A percentile compares a stretch with the other conserved stretches of the same genome.
phyloP scores from a whole-genome alignment of 2,888 invertebrate genomes.

The Drosophila macrospina region DNA sequence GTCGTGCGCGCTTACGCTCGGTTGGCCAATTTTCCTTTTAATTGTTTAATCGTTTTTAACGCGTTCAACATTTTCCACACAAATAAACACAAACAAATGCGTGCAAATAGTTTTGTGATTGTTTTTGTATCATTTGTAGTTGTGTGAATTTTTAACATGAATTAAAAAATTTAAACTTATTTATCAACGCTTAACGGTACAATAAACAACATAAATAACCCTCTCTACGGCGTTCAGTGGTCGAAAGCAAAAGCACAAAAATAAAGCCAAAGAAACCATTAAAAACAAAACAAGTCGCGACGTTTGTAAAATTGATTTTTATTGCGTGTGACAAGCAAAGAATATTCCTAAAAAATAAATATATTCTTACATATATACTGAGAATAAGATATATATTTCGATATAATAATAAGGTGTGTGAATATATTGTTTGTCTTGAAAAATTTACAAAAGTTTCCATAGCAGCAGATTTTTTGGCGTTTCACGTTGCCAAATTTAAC shows the following conservation, averaged over 20 bases:
- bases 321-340: constrained; percentile 57
- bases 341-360: constrained; percentile 34
- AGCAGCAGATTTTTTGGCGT: constrained; percentile 8
- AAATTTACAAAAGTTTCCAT: constrained; percentile 20
- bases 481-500: constrained; percentile 23
- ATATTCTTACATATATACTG: constrained; percentile 29
- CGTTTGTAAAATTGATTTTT: constrained; percentile 77
- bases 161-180: constrained; percentile 6
- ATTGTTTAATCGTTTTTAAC: constrained; percentile 43
- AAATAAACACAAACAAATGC: constrained; percentile 67
- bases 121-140: constrained; percentile 50
- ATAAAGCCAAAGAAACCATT: constrained; percentile 44
- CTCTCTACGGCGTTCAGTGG: constrained; percentile 21
- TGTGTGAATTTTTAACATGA: constrained; percentile 28
- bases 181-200: constrained; percentile 5
- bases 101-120: constrained; percentile 63
- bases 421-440: constrained; percentile 8
- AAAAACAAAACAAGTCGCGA: constrained; percentile 57
- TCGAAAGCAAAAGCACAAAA: constrained; percentile 40
- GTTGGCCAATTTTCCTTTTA: constrained; percentile 67
- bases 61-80: constrained; percentile 45
- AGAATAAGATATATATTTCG: constrained; percentile 27
- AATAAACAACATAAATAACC: background rate
- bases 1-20: constrained; percentile 82
- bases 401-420: constrained; percentile 48